Base-by-base conservation (phyloP, 2,888 invertebrate genomes). In the Plebejus melissa region DNA sequence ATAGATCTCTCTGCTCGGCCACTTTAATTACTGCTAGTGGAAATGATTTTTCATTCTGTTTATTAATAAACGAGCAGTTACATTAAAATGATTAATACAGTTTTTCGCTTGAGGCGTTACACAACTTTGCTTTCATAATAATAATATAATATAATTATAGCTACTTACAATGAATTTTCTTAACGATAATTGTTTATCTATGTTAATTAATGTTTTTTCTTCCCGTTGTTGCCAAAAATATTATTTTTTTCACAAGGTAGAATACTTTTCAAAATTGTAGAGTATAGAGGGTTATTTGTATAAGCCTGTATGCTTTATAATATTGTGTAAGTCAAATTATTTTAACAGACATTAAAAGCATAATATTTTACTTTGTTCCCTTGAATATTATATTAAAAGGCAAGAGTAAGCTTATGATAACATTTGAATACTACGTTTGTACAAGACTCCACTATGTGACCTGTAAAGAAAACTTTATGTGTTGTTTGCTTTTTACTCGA, bases 1-100 rank as follows among this genome's bases (percentile, higher is more conserved):
- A 80, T 80, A 78, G 79, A 81, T 81, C 78, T 78, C 78, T 77
- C 77, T 77, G 79, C 76, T 74, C 76, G 58, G 76, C 75, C 77
- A 77, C 74, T 78, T 78, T 80, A 79, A 80, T 80, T 79, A 79
- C 78, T 77, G 60, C 72, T 70, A 74, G 75, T 57, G 57, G 38
- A 74, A 74, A 69, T 74, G 16, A 74, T 74, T 71, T 76, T 71
- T 71, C 70, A 71, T 71, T 70, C 16, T 74, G 36, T 76, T 76
- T 54, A 74, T 76, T 71, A 70, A 60, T 71, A 76, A 60, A 76
- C 69, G 65, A 60, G 71, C 70, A 54, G 38, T 74, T 58, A 71
- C 75, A 75, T 75, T 75, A 75, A 75, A 57, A 57, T 75, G 50
- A 75, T 65, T 65, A 65, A 36, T 36, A 65, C 32, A 11, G 65